phyloP scores from a whole-genome alignment of 2,797 vertebrate genomes.

The Saxicola maurus region DNA sequence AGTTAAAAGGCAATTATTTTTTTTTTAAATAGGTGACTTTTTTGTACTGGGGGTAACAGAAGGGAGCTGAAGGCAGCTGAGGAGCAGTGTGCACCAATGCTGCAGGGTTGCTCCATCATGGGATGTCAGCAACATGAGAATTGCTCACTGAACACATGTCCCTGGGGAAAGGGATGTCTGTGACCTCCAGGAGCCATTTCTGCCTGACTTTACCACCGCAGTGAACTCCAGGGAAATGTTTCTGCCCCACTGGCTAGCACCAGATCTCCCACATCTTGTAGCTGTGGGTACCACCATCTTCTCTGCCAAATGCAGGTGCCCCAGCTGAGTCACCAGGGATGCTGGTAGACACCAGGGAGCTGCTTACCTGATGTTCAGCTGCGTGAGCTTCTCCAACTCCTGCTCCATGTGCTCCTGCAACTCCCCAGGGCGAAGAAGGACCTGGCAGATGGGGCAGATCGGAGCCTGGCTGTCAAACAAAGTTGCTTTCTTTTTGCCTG shows the following conservation, averaged over 20 bases:
- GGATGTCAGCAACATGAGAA: background rate
- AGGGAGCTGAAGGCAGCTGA: background rate
- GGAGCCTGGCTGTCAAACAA: conserved; percentile 97
- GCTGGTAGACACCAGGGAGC: background rate
- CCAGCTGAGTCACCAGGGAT: background rate
- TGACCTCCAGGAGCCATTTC: background rate
- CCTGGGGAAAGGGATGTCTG: background rate
- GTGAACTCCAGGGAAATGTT: background rate
- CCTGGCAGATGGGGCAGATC: conserved; percentile 96
- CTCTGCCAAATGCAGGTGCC: background rate
- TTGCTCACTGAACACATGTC: rapidly evolving
- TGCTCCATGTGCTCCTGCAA: conserved; percentile 98
- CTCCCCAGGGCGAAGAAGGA: conserved; percentile 92
- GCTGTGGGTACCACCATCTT: background rate
- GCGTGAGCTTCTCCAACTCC: conserved; percentile 91
- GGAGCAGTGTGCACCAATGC: rapidly evolving
- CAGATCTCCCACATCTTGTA: background rate
- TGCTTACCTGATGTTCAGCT: conserved; percentile 88
- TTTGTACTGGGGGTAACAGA: background rate
- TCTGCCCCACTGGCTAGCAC: background rate
- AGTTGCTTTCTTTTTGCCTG: conserved; percentile 98
- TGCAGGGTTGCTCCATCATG: background rate
- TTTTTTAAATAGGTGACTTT: background rate
- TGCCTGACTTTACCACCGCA: background rate
- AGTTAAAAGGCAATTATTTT: conserved; percentile 53